phyloP scores from a whole-genome alignment of 1,140 invertebrate species.

The Listronotus bonariensis region DNA sequence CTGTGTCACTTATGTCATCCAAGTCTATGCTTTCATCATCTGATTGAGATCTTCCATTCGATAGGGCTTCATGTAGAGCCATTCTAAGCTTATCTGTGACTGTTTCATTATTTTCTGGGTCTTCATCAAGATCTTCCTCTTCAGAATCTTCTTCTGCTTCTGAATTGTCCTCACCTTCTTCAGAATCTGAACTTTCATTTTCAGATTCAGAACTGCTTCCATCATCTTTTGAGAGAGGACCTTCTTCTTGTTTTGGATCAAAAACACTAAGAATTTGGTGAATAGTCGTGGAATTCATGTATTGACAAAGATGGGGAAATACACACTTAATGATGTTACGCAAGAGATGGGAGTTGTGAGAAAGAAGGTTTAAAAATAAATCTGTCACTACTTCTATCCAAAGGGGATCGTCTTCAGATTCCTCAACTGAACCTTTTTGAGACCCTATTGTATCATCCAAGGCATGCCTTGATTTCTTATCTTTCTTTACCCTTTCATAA shows the following conservation, averaged over 20 bases:
- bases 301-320: constrained; percentile 72
- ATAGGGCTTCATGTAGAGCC: constrained; percentile 68
- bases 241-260: constrained; percentile 67
- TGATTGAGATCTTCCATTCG: constrained; percentile 60
- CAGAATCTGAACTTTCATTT: constrained; percentile 54
- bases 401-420: constrained; percentile 61
- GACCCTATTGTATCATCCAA: constrained; percentile 43
- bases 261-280: constrained; percentile 75
- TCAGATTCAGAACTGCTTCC: constrained; percentile 57
- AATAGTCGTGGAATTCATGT: constrained; percentile 68
- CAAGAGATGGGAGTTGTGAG: constrained; percentile 69
- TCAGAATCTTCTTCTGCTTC: constrained; percentile 34
- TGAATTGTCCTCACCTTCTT: constrained; percentile 56
- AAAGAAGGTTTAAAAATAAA: constrained; percentile 73
- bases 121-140: constrained; percentile 52
- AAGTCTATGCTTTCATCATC: constrained; percentile 75
- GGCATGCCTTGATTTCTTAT: constrained; percentile 54
- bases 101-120: constrained; percentile 64
- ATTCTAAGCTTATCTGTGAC: constrained; percentile 68
- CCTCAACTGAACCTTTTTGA: constrained; percentile 23
- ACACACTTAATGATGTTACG: constrained; percentile 71
- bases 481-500: constrained; percentile 64
- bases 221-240: constrained; percentile 60
- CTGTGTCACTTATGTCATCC: constrained; percentile 75
- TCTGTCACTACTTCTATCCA: constrained; percentile 83